phyloP scores from a whole-genome alignment of 2,888 invertebrate species.

The Lysandra coridon region DNA sequence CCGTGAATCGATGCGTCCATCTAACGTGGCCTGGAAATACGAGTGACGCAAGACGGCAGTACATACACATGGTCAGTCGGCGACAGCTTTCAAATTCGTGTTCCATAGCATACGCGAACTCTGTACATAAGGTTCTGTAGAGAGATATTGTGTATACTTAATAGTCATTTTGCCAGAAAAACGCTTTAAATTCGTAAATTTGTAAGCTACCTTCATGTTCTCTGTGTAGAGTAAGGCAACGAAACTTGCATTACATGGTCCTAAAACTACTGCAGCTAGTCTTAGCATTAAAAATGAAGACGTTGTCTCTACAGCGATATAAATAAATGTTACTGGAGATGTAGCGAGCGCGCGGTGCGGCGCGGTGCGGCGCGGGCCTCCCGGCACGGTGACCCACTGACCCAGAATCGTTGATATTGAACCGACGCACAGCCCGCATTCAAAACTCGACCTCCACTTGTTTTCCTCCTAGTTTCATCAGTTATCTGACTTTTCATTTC shows the following conservation, averaged over 20 bases:
- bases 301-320: neutral
- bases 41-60: conserved; percentile 38
- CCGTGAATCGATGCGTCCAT: conserved; percentile 42
- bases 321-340: conserved; percentile 22
- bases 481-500: conserved; percentile 33
- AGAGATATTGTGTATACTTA: neutral
- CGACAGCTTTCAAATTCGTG: neutral
- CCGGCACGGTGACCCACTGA: conserved; percentile 76
- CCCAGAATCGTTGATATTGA: conserved; percentile 79
- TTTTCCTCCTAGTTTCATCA: conserved; percentile 53
- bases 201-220: neutral
- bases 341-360: conserved; percentile 45
- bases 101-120: neutral
- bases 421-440: conserved; percentile 73
- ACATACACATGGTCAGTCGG: neutral
- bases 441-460: conserved; percentile 73
- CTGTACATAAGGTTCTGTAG: neutral
- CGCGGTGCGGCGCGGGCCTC: conserved; percentile 49
- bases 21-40: conserved; percentile 33
- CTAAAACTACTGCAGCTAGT: neutral
- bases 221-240: neutral
- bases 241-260: neutral
- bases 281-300: neutral
- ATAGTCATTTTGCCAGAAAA: neutral
- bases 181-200: neutral